Evolutionary conservation across 2,888 invertebrate species (phyloP), one percentile per base, ranked within the genome.

Genomic region (Galerucella nymphaeae): DNA sequence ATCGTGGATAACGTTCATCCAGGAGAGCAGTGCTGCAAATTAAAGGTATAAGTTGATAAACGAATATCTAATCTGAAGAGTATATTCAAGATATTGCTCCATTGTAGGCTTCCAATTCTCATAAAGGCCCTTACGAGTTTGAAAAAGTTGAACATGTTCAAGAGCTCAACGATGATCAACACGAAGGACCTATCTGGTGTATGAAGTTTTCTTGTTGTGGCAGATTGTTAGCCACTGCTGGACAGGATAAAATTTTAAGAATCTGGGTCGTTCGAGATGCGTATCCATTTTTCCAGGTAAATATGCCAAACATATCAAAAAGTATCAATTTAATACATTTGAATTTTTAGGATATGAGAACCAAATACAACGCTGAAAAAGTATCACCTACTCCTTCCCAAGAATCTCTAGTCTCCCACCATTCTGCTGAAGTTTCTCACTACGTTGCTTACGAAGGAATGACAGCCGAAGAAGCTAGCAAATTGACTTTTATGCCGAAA

Each of bases 171-270:
- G 85, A 86, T 50, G 85, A 85, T 76, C 97, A 98, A 78, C 97
- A 98, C 86, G 91, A 92, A 13, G 97, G 97, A 61, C 97, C 99
- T 1, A 96, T 99, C 80, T 99, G 99, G 99, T 97, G 97, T 84
- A 97, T 99, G 94, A 97, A 97, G 88, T 99, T 98, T 87, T 98
- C 97, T 70, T 94, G 94, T 71, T 99, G 98, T 88, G 98, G 98
- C 0, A 90, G 97, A 14, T 89, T 99, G 75, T 87, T 99, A 81
- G 99, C 99, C 38, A 98, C 98, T 0, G 99, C 98, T 69, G 99
- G 99, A 0, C 98, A 99, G 88, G 99, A 99, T 88, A 92, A 94
- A 80, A 92, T 97, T 76, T 89, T 99, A 72, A 89, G 98, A 59
- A 94, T 99, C 77, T 99, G 99, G 99, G 96, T 98, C 68, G 89